Conservation (phyloP, 2,797 vertebrate species). For the Sebastes matsubarae region DNA sequence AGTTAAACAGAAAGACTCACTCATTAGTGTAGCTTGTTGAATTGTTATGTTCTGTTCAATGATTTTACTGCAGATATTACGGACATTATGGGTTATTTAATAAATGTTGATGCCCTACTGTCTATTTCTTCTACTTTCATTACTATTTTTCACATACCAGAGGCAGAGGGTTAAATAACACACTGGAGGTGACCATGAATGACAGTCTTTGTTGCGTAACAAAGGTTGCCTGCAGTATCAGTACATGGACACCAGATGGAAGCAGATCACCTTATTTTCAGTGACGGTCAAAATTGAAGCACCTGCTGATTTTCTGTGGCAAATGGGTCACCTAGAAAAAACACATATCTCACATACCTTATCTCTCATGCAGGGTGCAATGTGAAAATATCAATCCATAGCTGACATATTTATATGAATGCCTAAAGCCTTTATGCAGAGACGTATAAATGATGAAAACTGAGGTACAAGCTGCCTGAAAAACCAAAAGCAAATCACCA, state of each 20-base stretch:
- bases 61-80: constrained; percentile 3
- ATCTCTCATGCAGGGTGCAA: background rate
- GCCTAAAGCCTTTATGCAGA: background rate
- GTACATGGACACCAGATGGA: constrained; percentile 62
- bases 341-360: background rate
- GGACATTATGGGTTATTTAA: constrained; percentile 39
- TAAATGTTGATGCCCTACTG: constrained; percentile 34
- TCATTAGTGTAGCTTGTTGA: background rate
- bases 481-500: background rate
- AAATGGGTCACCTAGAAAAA: constrained; percentile 13
- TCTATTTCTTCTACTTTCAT: background rate
- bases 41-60: background rate
- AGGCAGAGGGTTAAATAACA: background rate
- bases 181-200: background rate
- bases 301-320: constrained; percentile 16
- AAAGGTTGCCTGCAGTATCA: constrained; percentile 40
- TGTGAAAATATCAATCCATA: background rate
- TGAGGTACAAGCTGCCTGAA: background rate
- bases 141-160: background rate
- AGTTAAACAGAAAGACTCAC: background rate
- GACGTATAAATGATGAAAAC: background rate
- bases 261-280: constrained; percentile 42
- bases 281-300: background rate
- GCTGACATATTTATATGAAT: background rate
- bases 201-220: constrained; percentile 40